Evolutionary conservation across 2,113 vertebrate genomes (phyloP), one percentile per base, ranked within the genome.

Genomic region (Chascanopsetta lugubris): DNA sequence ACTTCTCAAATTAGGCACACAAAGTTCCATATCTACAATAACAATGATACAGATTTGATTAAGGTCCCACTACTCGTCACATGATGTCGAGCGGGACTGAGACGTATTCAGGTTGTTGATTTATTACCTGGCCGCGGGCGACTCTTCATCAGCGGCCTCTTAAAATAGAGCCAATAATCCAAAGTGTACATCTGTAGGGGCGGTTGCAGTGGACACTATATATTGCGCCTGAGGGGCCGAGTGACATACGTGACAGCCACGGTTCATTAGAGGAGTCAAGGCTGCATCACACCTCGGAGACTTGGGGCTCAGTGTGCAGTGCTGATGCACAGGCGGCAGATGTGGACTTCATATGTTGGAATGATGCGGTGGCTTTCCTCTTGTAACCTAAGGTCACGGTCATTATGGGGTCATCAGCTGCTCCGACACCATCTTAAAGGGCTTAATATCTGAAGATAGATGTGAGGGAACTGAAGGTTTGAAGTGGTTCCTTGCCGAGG

Each of bases 261-360:
- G 80, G 79, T 82, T 82, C 61, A 80, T 69, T 68, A 54, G 62
- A 6, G 20, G 62, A 70, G 70, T 81, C 62, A 68, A 43, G 64
- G 61, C 57, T 49, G 61, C 64, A 78, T 75, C 61, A 75, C 75
- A 70, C 83, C 75, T 67, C 30, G 6, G 69, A 75, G 72, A 40
- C 27, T 1, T 4, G n/a, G 29, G 63, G 45, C 58, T 69, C n/a
- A 51, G 50, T 75, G 67, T 79, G 59, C 62, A 54, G 62, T 48
- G 4, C 55, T 63, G 27, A 71, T 5, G 1, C 30, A 63, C 30
- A n/a, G 29, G 24, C 54, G 65, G 46, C 68, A 56, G 50, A 51
- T 34, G 36, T 34, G 24, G 47, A 25, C 47, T 66, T 74, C 25
- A 51, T 51, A 62, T 61, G 70, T 25, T 40, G 49, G 69, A 79